Conservation (phyloP, 1,140 invertebrate genomes). For the Drosophila kohkoa region DNA sequence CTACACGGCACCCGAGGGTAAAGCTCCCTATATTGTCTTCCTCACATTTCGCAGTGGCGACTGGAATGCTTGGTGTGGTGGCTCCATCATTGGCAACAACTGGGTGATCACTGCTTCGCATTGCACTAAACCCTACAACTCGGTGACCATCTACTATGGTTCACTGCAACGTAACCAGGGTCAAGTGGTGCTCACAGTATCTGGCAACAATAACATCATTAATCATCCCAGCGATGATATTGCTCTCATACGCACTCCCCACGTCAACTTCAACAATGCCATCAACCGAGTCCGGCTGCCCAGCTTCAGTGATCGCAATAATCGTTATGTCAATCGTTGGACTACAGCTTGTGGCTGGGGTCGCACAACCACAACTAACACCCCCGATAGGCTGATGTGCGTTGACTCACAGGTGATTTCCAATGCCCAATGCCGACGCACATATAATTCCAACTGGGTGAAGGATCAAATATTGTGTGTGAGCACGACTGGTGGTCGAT, state of each 20-base stretch:
- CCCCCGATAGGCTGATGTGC: slow-evolving; percentile 52
- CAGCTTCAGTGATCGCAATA: slow-evolving; percentile 12
- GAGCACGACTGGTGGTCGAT: slow-evolving; percentile 40
- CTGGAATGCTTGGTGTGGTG: slow-evolving; percentile 43
- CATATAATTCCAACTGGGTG: slow-evolving; percentile 3
- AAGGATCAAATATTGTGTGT: slow-evolving; percentile 51
- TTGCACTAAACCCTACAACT: slow-evolving; percentile 44
- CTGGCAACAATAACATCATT: slow-evolving; percentile 43
- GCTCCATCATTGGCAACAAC: slow-evolving; percentile 52
- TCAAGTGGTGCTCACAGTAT: slow-evolving; percentile 38
- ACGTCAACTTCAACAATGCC: slow-evolving; percentile 42
- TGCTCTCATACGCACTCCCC: slow-evolving; percentile 57
- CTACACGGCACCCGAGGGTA: slow-evolving; percentile 68
- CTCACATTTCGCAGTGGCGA: slow-evolving; percentile 50
- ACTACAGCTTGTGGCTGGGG: slow-evolving; percentile 66
- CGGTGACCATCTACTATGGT: slow-evolving; percentile 75
- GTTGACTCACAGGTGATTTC: slow-evolving; percentile 56
- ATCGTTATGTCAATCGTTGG: slow-evolving; percentile 52
- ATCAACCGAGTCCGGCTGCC: slow-evolving; percentile 51
- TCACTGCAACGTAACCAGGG: slow-evolving; percentile 46
- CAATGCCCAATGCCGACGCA: slow-evolving; percentile 43
- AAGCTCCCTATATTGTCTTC: slow-evolving; percentile 86
- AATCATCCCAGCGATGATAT: slow-evolving; percentile 62
- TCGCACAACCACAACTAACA: slow-evolving; percentile 31
- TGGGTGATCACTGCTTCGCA: slow-evolving; percentile 66